phyloP scores from a whole-genome alignment of 2,113 vertebrate genomes.

The Climacteris rufus region DNA sequence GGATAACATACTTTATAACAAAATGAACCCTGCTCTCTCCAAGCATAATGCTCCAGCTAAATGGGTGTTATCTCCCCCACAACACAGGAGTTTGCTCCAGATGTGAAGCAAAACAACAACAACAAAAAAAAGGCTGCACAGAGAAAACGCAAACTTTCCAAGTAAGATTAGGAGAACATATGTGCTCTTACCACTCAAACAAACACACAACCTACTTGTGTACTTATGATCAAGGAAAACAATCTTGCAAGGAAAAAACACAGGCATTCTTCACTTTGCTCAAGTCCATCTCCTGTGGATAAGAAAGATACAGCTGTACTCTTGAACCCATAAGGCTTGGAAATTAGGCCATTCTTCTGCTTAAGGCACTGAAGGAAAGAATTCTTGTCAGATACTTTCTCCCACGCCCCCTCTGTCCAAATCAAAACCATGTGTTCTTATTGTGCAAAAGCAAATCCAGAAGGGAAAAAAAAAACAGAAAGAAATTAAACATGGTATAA shows the following conservation, averaged over 20 bases:
- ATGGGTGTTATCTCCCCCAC: neutral
- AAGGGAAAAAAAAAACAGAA: neutral
- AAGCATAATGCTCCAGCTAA: neutral
- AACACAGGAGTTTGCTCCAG: neutral
- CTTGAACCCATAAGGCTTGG: slow-evolving; percentile 46
- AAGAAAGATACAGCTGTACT: slow-evolving; percentile 37
- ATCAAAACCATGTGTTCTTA: slow-evolving; percentile 61
- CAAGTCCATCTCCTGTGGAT: neutral
- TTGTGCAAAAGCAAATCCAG: slow-evolving; percentile 25
- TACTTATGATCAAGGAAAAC: neutral
- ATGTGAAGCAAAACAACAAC: neutral
- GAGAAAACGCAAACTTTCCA: neutral
- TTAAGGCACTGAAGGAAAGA: slow-evolving; percentile 52
- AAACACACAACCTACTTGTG: neutral
- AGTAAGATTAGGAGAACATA: neutral
- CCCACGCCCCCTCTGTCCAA: slow-evolving; percentile 43
- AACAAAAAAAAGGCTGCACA: neutral
- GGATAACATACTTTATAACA: neutral
- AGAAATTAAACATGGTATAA: neutral
- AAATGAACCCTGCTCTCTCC: neutral
- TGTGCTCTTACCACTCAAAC: neutral
- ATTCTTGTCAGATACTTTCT: slow-evolving; percentile 57
- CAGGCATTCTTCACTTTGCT: neutral
- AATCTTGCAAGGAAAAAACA: neutral
- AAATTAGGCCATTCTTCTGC: slow-evolving; percentile 60